Base-by-base conservation (phyloP, 1,140 invertebrate species). In the Musca vetustissima region DNA sequence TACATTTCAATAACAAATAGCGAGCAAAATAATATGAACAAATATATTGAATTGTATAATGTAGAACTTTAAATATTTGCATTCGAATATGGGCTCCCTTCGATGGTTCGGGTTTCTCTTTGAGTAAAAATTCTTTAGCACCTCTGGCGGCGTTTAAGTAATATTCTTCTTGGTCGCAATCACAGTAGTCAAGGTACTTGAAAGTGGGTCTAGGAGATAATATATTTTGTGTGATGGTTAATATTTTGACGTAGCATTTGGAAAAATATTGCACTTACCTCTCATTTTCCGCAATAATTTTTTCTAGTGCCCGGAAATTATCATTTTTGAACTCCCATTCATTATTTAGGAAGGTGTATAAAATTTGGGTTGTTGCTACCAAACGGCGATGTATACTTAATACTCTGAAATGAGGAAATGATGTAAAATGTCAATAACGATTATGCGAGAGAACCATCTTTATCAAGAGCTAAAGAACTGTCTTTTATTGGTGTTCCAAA, bases 271-370 rank as follows among this genome's bases (percentile, higher is more conserved):
- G 93, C 93, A 25, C 78, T 68, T 86, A 83, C 69, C 83, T 72
- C 76, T 98, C 95, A 17, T 84, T 76, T 1, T 83, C 71, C 50
- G 87, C 84, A 67, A 96, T 79, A 8, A 82, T 73, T 0, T 83
- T 77, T 67, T 90, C 85, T 14, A 97, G 78, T 1, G 83, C 77
- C 9, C 88, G 73, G 24, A 92, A 86, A 71, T 95, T 95, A 1
- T 87, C 82, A 71, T 94, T 94, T 21, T 83, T 76, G 76, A 97
- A 97, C 6, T 85, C 84, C 94, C 94, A 98, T 76, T 94, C 87
- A 70, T 92, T 88, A 0, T 85, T 88, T 0, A 92, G 87, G 74
- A 96, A 98, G 74, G 91, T 93, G 53, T 89, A 84, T 4, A 98
- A 74, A 4, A 91, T 92, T 8, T 83, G 83, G 36, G 91, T 91